Percentiles rank a stretch among this genome's conserved stretches.
Conservation (phyloP, 2,113 vertebrate genomes). For the Nanorana parkeri region DNA sequence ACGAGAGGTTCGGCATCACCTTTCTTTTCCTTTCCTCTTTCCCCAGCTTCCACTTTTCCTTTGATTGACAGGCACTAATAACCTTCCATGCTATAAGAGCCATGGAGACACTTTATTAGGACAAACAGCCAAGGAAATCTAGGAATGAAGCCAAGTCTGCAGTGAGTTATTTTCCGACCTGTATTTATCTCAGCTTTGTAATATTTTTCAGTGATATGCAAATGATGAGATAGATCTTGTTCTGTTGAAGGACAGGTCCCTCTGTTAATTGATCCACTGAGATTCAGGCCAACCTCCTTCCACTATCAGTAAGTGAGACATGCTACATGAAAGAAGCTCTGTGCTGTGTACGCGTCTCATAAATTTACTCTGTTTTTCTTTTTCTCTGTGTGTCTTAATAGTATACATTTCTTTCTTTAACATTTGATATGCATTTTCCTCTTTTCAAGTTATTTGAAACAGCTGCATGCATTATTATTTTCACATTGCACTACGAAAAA, state of each 20-base stretch:
- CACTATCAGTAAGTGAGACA: constrained; percentile 77
- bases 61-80: constrained; percentile 95
- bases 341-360: constrained; percentile 73
- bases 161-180: constrained; percentile 91
- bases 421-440: constrained; percentile 16
- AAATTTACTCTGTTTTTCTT: constrained; percentile 71
- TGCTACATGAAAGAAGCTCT: constrained; percentile 77
- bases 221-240: constrained; percentile 85
- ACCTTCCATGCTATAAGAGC: constrained; percentile 84
- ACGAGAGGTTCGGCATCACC: constrained; percentile 82
- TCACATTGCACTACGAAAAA: background rate
- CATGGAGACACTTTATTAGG: constrained; percentile 88
- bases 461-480: constrained; percentile 34
- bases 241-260: constrained; percentile 89
- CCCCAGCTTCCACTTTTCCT: constrained; percentile 74
- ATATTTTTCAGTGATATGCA: constrained; percentile 89
- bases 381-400: constrained; percentile 57
- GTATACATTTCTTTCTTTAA: constrained; percentile 18
- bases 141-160: constrained; percentile 89
- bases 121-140: constrained; percentile 88
- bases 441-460: constrained; percentile 14
- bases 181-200: constrained; percentile 84
- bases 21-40: constrained; percentile 79
- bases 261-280: constrained; percentile 93
- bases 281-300: constrained; percentile 85